Base-by-base conservation (phyloP, 2,797 vertebrate genomes). In the Todus mexicanus region DNA sequence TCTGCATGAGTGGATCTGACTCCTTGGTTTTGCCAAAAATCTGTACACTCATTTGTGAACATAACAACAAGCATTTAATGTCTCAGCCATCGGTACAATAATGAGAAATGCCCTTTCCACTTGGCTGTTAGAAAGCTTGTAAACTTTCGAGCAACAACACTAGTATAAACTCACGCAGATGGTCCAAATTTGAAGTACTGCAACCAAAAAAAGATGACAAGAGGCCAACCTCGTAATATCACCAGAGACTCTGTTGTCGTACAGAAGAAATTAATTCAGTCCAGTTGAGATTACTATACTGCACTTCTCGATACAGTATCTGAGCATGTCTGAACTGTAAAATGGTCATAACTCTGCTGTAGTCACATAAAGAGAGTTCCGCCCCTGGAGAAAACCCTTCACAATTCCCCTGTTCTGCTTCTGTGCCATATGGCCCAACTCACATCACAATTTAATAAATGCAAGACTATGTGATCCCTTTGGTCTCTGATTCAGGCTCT, bases 1-100 rank as follows among this genome's bases (percentile, higher is more conserved):
- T 89, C 60, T 92, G 87, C 68, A 88, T 73, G 73, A 95, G 43
- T 81, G 79, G 86, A 86, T 87, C 73, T 73, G 37, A 89, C 70
- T 92, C 64, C 43, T 42, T 50, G 56, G 23, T 64, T 95, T 93
- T 88, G 92, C 93, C 96, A 96, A 93, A 96, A 96, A 90, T 70
- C 70, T 93, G 76, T 68, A 92, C 40, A 31, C 59, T 83, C 66
- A 73, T 86, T 91, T 92, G 90, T 76, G 95, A 95, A 79, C 63
- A 81, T 38, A 92, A 92, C 78, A 84, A 88, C 87, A 84, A 78
- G 79, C 56, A 84, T 89, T 91, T 84, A 86, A 89, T 57, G 56
- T 60, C 70, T 94, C 87, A 78, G 76, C 66, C 89, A 85, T 61
- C 10, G 5, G 70, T 69, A 81, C 48, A 75, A 70, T 80, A 89